phyloP scores from a whole-genome alignment of 2,888 invertebrate species.

The Hydraecia micacea region DNA sequence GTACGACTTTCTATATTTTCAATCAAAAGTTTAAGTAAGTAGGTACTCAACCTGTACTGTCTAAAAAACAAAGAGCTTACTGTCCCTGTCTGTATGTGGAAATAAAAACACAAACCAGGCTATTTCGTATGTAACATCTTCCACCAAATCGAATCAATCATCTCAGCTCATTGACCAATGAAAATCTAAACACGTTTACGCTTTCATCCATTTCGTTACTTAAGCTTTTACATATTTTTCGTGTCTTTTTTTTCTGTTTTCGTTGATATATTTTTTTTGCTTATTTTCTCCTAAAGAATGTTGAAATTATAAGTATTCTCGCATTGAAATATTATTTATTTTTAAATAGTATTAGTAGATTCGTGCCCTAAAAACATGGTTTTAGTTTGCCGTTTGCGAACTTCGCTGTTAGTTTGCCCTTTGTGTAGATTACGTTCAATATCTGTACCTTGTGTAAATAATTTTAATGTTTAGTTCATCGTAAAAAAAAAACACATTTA shows the following conservation, averaged over 20 bases:
- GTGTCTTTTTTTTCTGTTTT: not conserved
- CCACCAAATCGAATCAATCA: slow-evolving; percentile 52
- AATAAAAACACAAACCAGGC: not conserved
- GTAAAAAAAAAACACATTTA: no score
- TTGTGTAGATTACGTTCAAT: not conserved
- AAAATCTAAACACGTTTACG: slow-evolving; percentile 53
- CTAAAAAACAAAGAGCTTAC: not conserved
- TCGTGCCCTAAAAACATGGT: not conserved
- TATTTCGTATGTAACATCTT: slow-evolving; percentile 26
- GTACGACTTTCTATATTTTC: not conserved
- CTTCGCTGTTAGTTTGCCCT: not conserved
- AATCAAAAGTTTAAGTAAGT: not conserved
- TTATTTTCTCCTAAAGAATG: not conserved
- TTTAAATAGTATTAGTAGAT: no score
- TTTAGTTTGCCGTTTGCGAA: not conserved
- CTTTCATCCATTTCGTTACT: slow-evolving; percentile 33
- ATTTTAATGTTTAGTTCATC: not conserved
- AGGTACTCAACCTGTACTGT: not conserved
- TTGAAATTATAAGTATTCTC: not conserved
- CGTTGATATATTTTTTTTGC: slow-evolving; percentile 3
- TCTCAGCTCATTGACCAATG: slow-evolving; percentile 54
- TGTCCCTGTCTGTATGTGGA: not conserved
- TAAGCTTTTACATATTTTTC: slow-evolving; percentile 20
- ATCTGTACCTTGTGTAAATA: not conserved
- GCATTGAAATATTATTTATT: no score